Evolutionary conservation across 2,797 vertebrate genomes (phyloP).

Genomic region (Eupleurogrammus muticus): DNA sequence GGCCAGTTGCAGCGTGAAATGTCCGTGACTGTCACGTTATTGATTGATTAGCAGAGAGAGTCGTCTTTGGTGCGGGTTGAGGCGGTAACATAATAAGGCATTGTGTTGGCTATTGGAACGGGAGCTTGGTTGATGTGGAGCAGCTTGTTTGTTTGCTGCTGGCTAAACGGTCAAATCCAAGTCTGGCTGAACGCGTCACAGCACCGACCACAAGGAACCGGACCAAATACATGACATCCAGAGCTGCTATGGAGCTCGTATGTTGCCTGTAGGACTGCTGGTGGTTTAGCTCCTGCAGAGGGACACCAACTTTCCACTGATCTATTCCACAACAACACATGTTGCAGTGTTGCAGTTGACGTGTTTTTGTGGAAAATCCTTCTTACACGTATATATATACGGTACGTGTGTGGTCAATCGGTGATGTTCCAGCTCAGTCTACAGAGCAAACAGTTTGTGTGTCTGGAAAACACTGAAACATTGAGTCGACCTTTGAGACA

Average conservation of each 20-base stretch:
- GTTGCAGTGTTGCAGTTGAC: not conserved
- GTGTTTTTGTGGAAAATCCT: not conserved
- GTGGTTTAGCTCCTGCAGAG: conserved; percentile 32
- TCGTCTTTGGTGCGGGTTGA: conserved; percentile 30
- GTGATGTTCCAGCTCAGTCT: not conserved
- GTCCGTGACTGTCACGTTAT: not conserved
- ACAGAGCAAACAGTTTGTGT: too few species aligned
- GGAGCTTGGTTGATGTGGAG: conserved; percentile 38
- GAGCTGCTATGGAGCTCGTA: conserved; percentile 45
- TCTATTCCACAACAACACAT: conserved; percentile 12
- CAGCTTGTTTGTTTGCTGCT: conserved; percentile 60
- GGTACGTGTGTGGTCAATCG: not conserved
- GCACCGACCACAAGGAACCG: conserved; percentile 57
- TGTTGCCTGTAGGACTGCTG: conserved; percentile 50
- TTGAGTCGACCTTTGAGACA: too few species aligned
- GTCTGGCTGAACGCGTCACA: conserved; percentile 61
- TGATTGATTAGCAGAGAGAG: conserved; percentile 18
- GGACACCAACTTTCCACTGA: conserved; percentile 26
- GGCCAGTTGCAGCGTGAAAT: not conserved
- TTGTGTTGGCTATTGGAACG: conserved; percentile 48
- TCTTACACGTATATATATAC: not conserved
- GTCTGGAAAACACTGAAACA: too few species aligned
- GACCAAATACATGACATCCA: conserved; percentile 71
- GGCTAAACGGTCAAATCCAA: conserved; percentile 39
- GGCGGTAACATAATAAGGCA: conserved; percentile 44